Evolutionary conservation across 1,140 invertebrate species (phyloP).

Genomic region (Yoshiicerus persimilis): DNA sequence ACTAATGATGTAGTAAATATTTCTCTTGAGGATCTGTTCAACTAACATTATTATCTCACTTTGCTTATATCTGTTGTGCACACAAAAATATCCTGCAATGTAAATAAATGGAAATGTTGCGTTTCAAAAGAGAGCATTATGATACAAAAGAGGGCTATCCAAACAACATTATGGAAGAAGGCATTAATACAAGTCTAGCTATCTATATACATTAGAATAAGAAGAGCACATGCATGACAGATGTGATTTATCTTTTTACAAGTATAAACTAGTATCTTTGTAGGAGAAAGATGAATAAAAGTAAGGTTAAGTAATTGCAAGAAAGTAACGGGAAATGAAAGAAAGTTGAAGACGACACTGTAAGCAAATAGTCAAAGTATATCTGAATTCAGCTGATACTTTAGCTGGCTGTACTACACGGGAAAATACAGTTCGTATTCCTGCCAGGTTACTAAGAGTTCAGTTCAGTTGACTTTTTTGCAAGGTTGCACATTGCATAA

Average conservation of each 20-base stretch:
- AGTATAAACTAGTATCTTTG: neutral
- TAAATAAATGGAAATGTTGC: neutral
- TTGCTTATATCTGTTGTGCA: too few relatives aligned
- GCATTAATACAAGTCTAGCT: neutral
- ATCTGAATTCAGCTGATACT: neutral
- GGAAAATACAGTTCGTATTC: too few relatives aligned
- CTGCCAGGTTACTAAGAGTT: neutral
- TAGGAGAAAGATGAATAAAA: neutral
- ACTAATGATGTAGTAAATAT: neutral
- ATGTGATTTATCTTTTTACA: neutral
- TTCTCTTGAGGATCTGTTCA: neutral
- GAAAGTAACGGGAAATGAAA: neutral
- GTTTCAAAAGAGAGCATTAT: neutral
- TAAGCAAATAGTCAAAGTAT: neutral
- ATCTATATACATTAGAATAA: neutral
- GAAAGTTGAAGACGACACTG: neutral
- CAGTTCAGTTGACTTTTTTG: neutral
- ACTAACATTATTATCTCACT: neutral
- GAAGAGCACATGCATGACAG: neutral
- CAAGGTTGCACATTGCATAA: neutral
- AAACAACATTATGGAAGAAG: neutral
- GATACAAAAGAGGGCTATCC: neutral
- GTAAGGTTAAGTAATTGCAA: neutral
- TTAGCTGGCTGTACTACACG: too few relatives aligned
- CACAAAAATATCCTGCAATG: neutral